Evolutionary conservation across 2,113 vertebrate genomes (phyloP).

Genomic region (Progne subis): DNA sequence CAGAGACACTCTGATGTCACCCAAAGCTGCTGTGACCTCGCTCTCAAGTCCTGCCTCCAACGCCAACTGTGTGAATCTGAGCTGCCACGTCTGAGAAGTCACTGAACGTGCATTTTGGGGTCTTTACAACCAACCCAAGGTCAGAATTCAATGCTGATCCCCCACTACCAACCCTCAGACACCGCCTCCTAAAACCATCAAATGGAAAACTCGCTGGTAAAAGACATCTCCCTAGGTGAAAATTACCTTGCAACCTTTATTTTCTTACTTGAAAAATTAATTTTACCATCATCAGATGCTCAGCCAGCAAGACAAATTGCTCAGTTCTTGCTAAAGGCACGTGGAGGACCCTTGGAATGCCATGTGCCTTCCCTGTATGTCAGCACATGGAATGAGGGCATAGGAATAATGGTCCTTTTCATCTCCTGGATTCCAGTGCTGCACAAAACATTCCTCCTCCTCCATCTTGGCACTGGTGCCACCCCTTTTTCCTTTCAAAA

Average conservation of each 20-base stretch:
- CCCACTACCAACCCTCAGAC: no score
- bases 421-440: background rate
- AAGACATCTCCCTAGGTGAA: background rate
- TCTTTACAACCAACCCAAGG: background rate
- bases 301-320: background rate
- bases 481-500: background rate
- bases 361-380: background rate
- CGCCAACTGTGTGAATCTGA: background rate
- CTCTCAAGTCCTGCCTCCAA: background rate
- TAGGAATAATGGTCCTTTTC: background rate
- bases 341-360: background rate
- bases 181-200: background rate
- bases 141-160: background rate
- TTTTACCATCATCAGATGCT: background rate
- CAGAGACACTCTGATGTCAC: background rate
- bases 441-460: constrained; percentile 3
- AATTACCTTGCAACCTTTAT: no score
- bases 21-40: background rate
- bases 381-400: background rate
- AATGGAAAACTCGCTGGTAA: background rate
- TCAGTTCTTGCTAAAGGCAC: background rate
- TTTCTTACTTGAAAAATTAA: background rate
- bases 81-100: background rate
- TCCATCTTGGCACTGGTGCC: background rate
- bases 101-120: background rate